A percentile compares a stretch with the other conserved stretches of the same genome.
Conservation (phyloP, 2,888 invertebrate genomes). For the Mayetiola destructor region DNA sequence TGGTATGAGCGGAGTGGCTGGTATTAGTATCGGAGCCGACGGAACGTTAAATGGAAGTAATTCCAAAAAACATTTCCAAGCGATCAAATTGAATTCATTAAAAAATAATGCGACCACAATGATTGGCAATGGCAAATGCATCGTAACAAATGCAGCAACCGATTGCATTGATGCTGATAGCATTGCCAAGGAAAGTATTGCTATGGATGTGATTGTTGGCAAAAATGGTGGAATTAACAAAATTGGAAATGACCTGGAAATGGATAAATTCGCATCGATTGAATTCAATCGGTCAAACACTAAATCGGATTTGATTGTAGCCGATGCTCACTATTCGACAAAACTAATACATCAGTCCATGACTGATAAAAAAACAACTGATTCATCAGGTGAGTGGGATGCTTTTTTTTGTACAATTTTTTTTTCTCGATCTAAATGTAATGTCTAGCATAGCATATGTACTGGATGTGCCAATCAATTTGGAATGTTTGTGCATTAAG, state of each 20-base stretch:
- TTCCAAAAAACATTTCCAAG: constrained; percentile 14
- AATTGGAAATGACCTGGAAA: background rate
- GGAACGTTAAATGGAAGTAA: background rate
- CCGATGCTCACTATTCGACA: constrained; percentile 2
- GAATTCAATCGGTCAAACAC: constrained; percentile 14
- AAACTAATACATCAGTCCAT: background rate
- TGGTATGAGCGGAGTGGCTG: background rate
- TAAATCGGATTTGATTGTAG: constrained; percentile 12
- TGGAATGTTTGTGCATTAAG: no score
- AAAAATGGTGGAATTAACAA: background rate
- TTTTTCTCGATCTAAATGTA: no score
- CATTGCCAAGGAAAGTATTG: background rate
- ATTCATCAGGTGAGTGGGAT: constrained; percentile 13
- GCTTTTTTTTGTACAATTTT: no score
- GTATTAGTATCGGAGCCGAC: background rate
- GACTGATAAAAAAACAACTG: constrained; percentile 9
- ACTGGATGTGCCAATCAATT: no score
- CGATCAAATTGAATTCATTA: constrained; percentile 16
- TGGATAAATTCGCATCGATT: constrained; percentile 1
- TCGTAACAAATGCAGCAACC: background rate
- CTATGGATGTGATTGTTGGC: background rate
- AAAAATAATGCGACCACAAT: constrained; percentile 8
- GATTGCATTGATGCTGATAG: background rate
- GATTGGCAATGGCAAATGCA: background rate
- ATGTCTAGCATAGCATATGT: no score